phyloP scores from a whole-genome alignment of 2,888 invertebrate genomes.

The Tetropium fuscum region DNA sequence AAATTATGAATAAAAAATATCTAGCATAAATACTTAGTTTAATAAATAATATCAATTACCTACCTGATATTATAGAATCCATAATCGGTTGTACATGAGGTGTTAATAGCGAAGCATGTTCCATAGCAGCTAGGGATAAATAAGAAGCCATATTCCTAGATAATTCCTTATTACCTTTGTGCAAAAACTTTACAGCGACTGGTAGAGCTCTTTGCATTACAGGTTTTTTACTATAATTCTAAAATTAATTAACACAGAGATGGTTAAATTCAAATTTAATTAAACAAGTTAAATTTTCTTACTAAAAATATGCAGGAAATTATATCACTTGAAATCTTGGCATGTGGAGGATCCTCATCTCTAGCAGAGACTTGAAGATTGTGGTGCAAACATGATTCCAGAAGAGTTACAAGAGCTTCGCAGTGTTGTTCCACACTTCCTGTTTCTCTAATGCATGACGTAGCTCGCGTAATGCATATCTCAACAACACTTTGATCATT shows the following conservation, averaged over 20 bases:
- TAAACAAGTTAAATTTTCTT: conserved; percentile 57
- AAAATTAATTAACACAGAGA: conserved; percentile 47
- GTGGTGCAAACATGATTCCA: conserved; percentile 91
- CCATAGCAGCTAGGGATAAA: conserved; percentile 91
- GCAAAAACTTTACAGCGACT: conserved; percentile 91
- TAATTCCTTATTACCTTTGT: conserved; percentile 90
- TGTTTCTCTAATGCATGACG: conserved; percentile 92
- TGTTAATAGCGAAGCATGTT: conserved; percentile 87
- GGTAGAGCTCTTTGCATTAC: conserved; percentile 90
- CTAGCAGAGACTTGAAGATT: conserved; percentile 82
- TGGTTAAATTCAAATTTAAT: no score
- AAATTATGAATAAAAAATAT: conserved; percentile 4
- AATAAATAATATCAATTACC: conserved; percentile 29
- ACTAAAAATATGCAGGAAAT: conserved; percentile 95
- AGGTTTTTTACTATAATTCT: conserved; percentile 78
- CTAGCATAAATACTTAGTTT: no score
- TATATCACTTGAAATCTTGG: conserved; percentile 95
- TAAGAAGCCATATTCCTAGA: conserved; percentile 93
- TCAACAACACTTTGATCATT: conserved; percentile 96
- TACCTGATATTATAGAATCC: conserved; percentile 89
- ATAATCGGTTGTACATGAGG: conserved; percentile 91
- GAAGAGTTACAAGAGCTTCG: conserved; percentile 82
- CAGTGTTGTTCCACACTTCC: conserved; percentile 89
- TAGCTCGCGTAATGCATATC: conserved; percentile 92
- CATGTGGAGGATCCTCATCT: conserved; percentile 94